phyloP scores from a whole-genome alignment of 2,113 vertebrate genomes.

The Nesogale talazaci region DNA sequence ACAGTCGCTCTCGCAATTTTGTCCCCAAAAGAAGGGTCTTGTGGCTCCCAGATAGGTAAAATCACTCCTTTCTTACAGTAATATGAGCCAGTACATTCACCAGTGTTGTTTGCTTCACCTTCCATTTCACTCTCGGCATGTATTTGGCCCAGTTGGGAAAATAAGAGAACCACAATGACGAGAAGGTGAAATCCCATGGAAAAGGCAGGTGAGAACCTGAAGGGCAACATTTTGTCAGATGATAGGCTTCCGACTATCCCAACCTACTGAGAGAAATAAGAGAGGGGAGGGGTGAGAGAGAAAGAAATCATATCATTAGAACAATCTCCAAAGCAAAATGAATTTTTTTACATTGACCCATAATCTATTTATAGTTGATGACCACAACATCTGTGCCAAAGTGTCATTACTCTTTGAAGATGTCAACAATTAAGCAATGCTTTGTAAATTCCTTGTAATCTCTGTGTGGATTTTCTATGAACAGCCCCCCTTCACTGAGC shows the following conservation, averaged over 20 bases:
- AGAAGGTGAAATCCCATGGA: conserved; percentile 82
- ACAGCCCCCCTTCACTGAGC: background rate
- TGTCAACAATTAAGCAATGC: background rate
- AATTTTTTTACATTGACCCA: background rate
- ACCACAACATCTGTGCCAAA: background rate
- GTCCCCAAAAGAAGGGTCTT: conserved; percentile 92
- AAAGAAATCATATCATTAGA: conserved; percentile 59
- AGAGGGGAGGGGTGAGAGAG: background rate
- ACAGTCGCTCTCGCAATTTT: conserved; percentile 95
- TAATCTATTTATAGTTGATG: background rate
- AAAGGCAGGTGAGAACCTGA: conserved; percentile 61
- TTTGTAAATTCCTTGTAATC: conserved; percentile 28
- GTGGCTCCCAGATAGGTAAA: conserved; percentile 93
- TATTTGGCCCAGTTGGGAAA: conserved; percentile 73
- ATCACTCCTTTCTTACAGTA: conserved; percentile 94
- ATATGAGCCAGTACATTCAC: conserved; percentile 88
- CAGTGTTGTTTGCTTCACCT: conserved; percentile 79
- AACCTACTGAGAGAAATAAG: conserved; percentile 81
- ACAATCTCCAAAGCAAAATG: conserved; percentile 22
- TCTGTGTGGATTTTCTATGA: background rate
- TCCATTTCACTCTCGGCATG: conserved; percentile 72
- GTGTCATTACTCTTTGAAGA: conserved; percentile 34
- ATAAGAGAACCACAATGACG: conserved; percentile 84
- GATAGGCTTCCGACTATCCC: conserved; percentile 58
- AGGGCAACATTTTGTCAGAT: conserved; percentile 85